Base-by-base conservation (phyloP, 2,888 invertebrate species). In the Tricholauxania praeusta region DNA sequence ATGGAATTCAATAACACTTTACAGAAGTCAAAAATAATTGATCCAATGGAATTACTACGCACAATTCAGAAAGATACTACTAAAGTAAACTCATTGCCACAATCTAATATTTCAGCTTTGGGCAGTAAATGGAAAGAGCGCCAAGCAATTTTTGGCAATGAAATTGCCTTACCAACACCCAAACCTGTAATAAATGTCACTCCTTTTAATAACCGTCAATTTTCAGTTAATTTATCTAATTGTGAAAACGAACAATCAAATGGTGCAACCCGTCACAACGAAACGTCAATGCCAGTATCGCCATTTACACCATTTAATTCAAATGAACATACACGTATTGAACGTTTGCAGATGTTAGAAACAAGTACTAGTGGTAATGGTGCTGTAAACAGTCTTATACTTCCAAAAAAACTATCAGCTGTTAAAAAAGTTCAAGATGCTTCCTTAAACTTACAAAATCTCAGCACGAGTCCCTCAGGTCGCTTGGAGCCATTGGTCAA, bases 401-500 rank as follows among this genome's bases (percentile, higher is more conserved):
- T 77, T 72, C 62, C 77, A 4, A 82, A 80, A 53, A 83, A 80
- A 57, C 77, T 78, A 8, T 79, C 81, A 5, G 86, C 85, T 0
- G 75, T 86, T 12, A 79, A 82, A 62, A 86, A 85, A 73, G 82
- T 86, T 0, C 75, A 85, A 59, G 82, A 83, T 32, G 81, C 81
- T 17, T 84, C 84, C 0, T 62, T 84, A 2, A 83, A 86, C 74
- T 81, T 84, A 7, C 78, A 82, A 0, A 85, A 84, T 78, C 77
- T 85, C 0, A 85, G 84, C 72, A 87, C 86, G 15, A 86, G 86
- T 63, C 87, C 87, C 0, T 87, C 87, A 5, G 86, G 86, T 0
- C 82, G 86, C 4, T 76, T 87, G 55, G 87, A 86, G 63, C 79
- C 86, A 3, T 76, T 86, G 14, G 82, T 86, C 5, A 69, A 73